Conservation (phyloP, 2,797 vertebrate genomes). For the Ataeniobius toweri region DNA sequence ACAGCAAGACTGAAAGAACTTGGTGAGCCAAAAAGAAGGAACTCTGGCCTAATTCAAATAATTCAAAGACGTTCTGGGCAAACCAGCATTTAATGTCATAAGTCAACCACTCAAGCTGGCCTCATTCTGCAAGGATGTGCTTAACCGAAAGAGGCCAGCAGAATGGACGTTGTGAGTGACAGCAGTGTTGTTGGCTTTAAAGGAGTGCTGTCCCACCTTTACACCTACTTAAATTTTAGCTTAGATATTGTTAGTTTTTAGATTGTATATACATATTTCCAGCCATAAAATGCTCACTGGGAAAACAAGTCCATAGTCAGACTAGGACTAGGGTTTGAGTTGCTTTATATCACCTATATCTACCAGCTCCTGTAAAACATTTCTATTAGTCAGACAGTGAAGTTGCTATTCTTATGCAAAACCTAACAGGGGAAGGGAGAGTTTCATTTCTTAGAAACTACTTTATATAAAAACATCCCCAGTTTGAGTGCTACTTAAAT, state of each 20-base stretch:
- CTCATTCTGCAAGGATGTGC: background rate
- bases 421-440: background rate
- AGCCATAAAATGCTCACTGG: background rate
- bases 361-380: background rate
- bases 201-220: background rate
- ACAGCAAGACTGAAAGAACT: background rate
- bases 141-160: background rate
- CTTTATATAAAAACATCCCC: slow-evolving; percentile 35
- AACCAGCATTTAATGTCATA: background rate
- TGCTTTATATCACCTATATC: background rate
- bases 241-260: background rate
- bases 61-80: background rate
- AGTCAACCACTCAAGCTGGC: background rate
- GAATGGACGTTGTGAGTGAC: background rate
- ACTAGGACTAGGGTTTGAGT: background rate
- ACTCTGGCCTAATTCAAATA: background rate
- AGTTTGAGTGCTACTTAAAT: slow-evolving; percentile 28
- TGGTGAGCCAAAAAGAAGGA: background rate
- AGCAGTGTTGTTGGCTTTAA: background rate
- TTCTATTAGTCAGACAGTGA: background rate
- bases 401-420: background rate
- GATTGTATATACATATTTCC: background rate
- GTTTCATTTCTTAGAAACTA: slow-evolving; percentile 17
- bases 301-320: too few relatives aligned
- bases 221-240: background rate